These are phyloP conservation scores for Bucco capensis DNA, from an alignment of 2,113 vertebrate species.

Conservation along the genomic window DNA sequence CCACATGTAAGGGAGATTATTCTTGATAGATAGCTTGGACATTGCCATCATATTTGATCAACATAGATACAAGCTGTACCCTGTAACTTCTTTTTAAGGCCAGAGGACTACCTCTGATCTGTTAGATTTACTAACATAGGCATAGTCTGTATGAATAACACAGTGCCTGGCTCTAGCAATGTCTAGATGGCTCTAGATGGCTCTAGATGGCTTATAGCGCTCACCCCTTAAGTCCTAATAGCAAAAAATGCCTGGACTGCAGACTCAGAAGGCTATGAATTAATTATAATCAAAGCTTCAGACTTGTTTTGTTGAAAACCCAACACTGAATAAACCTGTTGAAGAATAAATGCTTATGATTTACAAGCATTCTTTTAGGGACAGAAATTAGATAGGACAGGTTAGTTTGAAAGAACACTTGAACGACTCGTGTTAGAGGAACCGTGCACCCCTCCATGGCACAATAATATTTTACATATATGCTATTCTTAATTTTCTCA, in stretches of 20 bases:
- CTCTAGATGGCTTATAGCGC: neutral
- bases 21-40: neutral
- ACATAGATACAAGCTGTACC: neutral
- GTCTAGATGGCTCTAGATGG: too few relatives aligned
- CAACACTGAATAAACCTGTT: neutral
- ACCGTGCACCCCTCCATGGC: rapidly evolving
- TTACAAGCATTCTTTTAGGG: neutral
- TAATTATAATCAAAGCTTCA: neutral
- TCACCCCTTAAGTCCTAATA: neutral
- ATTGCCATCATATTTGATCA: neutral
- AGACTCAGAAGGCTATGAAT: neutral
- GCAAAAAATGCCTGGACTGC: neutral
- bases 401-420: neutral
- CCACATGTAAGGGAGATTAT: neutral
- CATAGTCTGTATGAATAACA: rapidly evolving
- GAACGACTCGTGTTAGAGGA: neutral
- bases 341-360: neutral
- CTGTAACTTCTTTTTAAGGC: neutral
- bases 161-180: neutral
- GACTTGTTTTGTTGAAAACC: neutral
- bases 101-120: neutral
- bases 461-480: neutral
- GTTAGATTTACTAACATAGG: neutral
- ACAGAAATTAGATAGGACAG: neutral
- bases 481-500: neutral